Conservation (phyloP, 2,888 invertebrate species). For the Boloria selene region DNA sequence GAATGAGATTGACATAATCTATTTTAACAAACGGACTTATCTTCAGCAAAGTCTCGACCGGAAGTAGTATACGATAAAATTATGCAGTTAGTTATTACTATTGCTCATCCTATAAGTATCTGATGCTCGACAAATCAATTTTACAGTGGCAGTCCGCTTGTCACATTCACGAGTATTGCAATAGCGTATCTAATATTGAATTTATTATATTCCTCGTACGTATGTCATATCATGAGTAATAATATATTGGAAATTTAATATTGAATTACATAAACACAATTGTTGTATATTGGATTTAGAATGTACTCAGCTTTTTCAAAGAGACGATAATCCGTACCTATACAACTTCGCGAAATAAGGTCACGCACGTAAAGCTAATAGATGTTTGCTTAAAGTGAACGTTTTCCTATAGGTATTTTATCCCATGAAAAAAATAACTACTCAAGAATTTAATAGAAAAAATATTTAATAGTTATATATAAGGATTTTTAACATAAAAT, state of each 20-base stretch:
- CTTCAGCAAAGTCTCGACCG: too few relatives aligned
- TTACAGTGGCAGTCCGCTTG: neutral
- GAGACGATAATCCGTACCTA: conserved; percentile 18
- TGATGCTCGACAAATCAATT: neutral
- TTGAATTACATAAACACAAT: conserved; percentile 14
- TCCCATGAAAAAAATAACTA: too few relatives aligned
- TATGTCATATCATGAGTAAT: neutral
- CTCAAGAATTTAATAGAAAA: too few relatives aligned
- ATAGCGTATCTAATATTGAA: conserved; percentile 5
- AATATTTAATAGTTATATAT: too few relatives aligned
- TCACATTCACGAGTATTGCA: conserved; percentile 1
- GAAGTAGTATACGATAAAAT: too few relatives aligned
- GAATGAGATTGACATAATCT: too few relatives aligned
- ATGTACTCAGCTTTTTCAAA: conserved; percentile 22
- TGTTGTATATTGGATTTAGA: conserved; percentile 24
- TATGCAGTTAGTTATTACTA: too few relatives aligned
- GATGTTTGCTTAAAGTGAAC: too few relatives aligned
- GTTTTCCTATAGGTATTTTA: too few relatives aligned
- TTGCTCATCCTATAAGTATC: too few relatives aligned
- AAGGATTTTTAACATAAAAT: too few relatives aligned
- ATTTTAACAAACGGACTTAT: too few relatives aligned
- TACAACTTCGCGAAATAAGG: conserved; percentile 27
- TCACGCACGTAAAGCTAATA: neutral
- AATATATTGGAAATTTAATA: conserved; percentile 30
- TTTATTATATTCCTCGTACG: conserved; percentile 5